These are phyloP conservation scores for Capitella teleta DNA, from an alignment of 1,140 invertebrate species.

Conservation along the genomic window DNA sequence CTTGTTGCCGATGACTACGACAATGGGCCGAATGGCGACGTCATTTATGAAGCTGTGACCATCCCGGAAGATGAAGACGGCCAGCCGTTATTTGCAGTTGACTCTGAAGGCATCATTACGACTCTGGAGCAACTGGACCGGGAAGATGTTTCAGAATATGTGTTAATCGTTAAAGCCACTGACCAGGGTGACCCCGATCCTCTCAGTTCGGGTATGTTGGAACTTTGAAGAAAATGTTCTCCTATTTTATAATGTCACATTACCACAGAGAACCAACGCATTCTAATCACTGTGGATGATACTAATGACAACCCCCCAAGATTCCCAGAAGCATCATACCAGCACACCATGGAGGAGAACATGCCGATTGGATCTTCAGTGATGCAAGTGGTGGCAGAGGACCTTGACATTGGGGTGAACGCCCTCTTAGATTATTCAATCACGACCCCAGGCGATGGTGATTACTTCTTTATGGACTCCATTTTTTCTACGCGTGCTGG, in stretches of 20 bases:
- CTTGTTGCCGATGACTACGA: constrained; percentile 9
- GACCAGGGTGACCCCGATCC: no score
- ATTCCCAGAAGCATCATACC: constrained; percentile 4
- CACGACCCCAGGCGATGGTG: background rate
- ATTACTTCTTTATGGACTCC: constrained; percentile 8
- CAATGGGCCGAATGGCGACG: constrained; percentile 2
- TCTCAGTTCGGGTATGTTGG: background rate
- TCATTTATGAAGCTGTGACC: constrained; percentile 1
- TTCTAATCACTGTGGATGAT: constrained; percentile 7
- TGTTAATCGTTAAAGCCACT: no score
- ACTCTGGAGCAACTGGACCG: no score
- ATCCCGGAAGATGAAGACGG: no score
- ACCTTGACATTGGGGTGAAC: constrained; percentile 9
- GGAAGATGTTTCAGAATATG: no score
- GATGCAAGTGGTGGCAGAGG: background rate
- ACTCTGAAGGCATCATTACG: no score
- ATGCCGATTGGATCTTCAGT: constrained; percentile 5
- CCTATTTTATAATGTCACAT: background rate
- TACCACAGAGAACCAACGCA: background rate
- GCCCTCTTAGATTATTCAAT: constrained; percentile 7
- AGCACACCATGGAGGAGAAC: constrained; percentile 1
- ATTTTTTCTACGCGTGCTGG: constrained; percentile 4
- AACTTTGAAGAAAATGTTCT: background rate
- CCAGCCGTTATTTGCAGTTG: no score
- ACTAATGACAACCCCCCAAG: constrained; percentile 12